Base-by-base conservation (phyloP, 1,140 invertebrate species). In the Gryon sp. region DNA sequence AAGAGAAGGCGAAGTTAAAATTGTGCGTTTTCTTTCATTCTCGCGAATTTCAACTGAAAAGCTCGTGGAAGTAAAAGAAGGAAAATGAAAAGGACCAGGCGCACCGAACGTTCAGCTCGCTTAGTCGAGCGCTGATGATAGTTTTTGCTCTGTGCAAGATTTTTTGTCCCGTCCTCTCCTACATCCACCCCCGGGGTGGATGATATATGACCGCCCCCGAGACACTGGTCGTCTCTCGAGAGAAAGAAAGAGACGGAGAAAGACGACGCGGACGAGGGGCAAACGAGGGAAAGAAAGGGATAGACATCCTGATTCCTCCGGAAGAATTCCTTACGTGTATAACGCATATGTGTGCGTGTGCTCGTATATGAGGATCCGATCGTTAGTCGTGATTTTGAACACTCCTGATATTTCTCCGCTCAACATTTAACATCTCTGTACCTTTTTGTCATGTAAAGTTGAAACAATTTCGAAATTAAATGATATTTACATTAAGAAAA, bases 191-290 rank as follows among this genome's bases (percentile, higher is more conserved):
- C 75, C 74, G 76, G 80, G 87, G 85, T 86, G 86, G 83, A 88
- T 88, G 87, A 88, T 88, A 88, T 88, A 88, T 87, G 86, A 84
- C 85, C 84, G 84, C 87, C 86, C 87, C 85, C 84, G 86, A 87
- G 86, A 87, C 86, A 87, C 84, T 86, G 81, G 86, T 82, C 84
- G 83, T 86, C 86, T 84, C 81, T 80, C 57, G 65, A 73, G 81
- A 79, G 76, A 81, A 78, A 77, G 69, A 81, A 70, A 76, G 73
- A 81, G 72, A 77, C 34, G 16, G 52, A 55, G 48, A 48, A 55
- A 46, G 48, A 68, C n/a, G n/a, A n/a, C 52, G 63, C 57, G 48
- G 53, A 62, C 38, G 60, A 72, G 38, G 43, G 53, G 24, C 52
- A 9, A 19, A 12, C 3, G 14, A 34, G 2, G 12, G 50, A 60